These are phyloP conservation scores for Gadopsis marmoratus DNA, from an alignment of 2,797 vertebrate genomes.

Conservation along the genomic window DNA sequence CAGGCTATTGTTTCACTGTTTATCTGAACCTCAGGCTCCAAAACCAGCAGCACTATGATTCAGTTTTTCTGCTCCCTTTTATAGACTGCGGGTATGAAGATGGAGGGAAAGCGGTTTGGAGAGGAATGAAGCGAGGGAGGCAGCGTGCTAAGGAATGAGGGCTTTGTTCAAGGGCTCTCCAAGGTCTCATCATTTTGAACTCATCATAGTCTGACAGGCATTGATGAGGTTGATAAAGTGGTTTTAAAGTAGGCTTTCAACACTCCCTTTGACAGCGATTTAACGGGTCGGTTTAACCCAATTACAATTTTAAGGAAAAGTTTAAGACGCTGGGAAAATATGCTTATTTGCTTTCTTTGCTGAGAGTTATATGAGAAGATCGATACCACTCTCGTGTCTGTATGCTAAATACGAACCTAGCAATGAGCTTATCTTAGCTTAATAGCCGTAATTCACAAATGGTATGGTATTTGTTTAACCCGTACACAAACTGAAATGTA, in stretches of 20 bases:
- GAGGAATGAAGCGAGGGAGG: slow-evolving; percentile 49
- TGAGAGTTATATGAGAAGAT: background rate
- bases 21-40: slow-evolving; percentile 74
- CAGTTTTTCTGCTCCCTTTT: slow-evolving; percentile 67
- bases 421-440: background rate
- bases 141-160: slow-evolving; percentile 22
- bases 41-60: slow-evolving; percentile 66
- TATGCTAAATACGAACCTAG: background rate
- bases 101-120: slow-evolving; percentile 36
- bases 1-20: slow-evolving; percentile 81
- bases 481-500: background rate
- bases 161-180: slow-evolving; percentile 61
- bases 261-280: background rate
- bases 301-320: background rate
- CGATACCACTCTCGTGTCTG: background rate
- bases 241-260: slow-evolving; percentile 10
- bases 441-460: background rate
- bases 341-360: background rate
- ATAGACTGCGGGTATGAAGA: slow-evolving; percentile 63
- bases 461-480: background rate
- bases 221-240: slow-evolving; percentile 16
- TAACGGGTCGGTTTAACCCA: background rate
- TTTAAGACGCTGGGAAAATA: background rate
- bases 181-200: slow-evolving; percentile 59
- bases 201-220: slow-evolving; percentile 44